Evolutionary conservation across 2,797 vertebrate genomes (phyloP).

Genomic region (Numenius phaeopus): DNA sequence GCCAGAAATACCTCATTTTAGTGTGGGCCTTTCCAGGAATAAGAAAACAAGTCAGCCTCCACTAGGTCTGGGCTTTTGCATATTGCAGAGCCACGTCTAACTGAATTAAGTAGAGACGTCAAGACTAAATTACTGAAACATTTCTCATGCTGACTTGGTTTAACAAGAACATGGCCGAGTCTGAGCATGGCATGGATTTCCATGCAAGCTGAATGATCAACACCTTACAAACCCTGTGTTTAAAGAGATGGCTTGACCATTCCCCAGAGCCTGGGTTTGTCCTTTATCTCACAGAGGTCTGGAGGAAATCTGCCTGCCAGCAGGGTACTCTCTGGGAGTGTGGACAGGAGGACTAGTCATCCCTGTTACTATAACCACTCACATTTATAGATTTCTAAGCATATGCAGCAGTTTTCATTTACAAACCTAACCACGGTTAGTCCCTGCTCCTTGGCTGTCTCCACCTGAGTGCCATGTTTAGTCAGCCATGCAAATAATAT

Average conservation of each 20-base stretch:
- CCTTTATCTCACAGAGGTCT: not conserved
- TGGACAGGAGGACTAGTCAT: not conserved
- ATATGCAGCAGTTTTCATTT: not conserved
- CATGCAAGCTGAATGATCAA: not conserved
- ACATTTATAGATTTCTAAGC: not conserved
- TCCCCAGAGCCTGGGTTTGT: not conserved
- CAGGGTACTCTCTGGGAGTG: not conserved
- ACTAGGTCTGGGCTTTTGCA: constrained; percentile 47
- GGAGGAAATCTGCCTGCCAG: not conserved
- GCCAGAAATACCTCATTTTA: constrained; percentile 64
- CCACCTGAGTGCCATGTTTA: not conserved
- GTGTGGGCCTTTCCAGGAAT: constrained; percentile 61
- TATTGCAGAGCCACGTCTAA: constrained; percentile 62
- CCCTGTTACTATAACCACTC: not conserved
- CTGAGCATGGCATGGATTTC: not conserved
- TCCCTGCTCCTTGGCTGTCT: not conserved
- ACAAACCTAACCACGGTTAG: not conserved
- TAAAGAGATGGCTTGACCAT: not conserved
- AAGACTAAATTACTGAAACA: constrained; percentile 69
- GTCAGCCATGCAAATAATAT: not conserved
- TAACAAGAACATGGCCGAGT: constrained; percentile 49
- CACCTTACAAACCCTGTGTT: not conserved
- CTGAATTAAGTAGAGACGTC: constrained; percentile 65
- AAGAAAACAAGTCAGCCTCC: constrained; percentile 31
- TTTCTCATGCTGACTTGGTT: constrained; percentile 66